Conservation (phyloP, 2,888 invertebrate genomes). For the Hemaris fuciformis region DNA sequence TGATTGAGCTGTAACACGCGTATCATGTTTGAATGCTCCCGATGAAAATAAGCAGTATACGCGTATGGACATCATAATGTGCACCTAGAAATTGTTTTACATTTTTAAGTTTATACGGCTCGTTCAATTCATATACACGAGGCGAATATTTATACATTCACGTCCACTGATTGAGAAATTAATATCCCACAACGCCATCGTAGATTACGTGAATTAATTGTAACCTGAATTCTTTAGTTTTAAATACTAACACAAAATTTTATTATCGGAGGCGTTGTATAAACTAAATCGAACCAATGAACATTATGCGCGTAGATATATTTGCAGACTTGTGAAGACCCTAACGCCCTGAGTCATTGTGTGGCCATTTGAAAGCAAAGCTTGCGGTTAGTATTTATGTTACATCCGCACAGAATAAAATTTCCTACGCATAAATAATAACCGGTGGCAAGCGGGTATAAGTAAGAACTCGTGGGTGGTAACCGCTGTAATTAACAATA, state of each 20-base stretch:
- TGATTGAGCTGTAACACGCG: conserved; percentile 46
- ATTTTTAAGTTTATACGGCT: conserved; percentile 17
- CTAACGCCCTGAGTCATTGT: neutral
- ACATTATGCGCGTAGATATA: neutral
- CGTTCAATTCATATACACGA: conserved; percentile 10
- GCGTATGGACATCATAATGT: conserved; percentile 17
- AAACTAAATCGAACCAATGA: neutral
- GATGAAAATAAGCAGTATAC: conserved; percentile 34
- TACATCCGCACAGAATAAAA: conserved; percentile 21
- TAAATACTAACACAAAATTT: neutral
- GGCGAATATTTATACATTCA: conserved; percentile 12
- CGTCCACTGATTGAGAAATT: conserved; percentile 16
- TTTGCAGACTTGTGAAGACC: neutral
- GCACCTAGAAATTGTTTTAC: conserved; percentile 22
- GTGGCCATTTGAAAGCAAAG: conserved; percentile 2
- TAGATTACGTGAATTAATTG: conserved; percentile 10
- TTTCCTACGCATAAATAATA: conserved; percentile 24
- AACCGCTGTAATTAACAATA: conserved; percentile 51
- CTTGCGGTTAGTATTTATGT: neutral
- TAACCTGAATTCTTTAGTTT: conserved; percentile 3
- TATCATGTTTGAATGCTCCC: conserved; percentile 41
- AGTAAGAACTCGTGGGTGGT: conserved; percentile 52
- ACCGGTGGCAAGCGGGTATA: conserved; percentile 22
- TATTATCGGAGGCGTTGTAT: neutral
- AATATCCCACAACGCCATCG: conserved; percentile 13